Percentiles rank a stretch among this genome's conserved stretches.
phyloP scores from a whole-genome alignment of 2,888 invertebrate genomes.

The Tanaodytes sp. region DNA sequence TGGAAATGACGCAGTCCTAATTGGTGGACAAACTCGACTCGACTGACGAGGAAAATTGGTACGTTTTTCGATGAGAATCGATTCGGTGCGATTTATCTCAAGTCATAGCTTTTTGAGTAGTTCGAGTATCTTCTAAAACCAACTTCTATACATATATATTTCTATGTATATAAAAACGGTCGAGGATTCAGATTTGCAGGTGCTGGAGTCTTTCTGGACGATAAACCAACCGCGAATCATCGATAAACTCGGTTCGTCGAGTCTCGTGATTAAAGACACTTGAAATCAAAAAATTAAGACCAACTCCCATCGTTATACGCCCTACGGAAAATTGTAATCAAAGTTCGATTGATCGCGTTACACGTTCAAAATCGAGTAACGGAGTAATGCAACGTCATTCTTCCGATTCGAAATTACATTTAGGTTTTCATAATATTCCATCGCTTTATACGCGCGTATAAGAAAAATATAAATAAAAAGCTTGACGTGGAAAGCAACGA shows the following conservation, averaged over 20 bases:
- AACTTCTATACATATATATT: constrained; percentile 20
- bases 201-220: constrained; percentile 25
- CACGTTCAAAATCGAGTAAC: no score
- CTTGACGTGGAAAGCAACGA: constrained; percentile 26
- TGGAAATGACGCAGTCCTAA: no score
- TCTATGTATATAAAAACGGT: constrained; percentile 15
- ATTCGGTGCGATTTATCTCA: constrained; percentile 15
- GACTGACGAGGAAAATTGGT: constrained; percentile 9
- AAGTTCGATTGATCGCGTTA: no score
- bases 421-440: constrained; percentile 21
- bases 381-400: constrained; percentile 13
- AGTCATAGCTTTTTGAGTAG: constrained; percentile 29
- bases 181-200: constrained; percentile 27
- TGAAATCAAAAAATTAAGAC: constrained; percentile 43
- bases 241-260: constrained; percentile 34
- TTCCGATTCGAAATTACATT: constrained; percentile 24
- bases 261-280: constrained; percentile 42
- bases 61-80: constrained; percentile 21
- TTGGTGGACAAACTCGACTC: no score
- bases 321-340: no score
- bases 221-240: constrained; percentile 44
- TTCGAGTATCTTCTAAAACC: constrained; percentile 21
- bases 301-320: no score
- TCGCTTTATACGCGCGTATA: constrained; percentile 12
- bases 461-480: constrained; percentile 20